Conservation (phyloP, 1,140 invertebrate species). For the Drosophila oshimai region DNA sequence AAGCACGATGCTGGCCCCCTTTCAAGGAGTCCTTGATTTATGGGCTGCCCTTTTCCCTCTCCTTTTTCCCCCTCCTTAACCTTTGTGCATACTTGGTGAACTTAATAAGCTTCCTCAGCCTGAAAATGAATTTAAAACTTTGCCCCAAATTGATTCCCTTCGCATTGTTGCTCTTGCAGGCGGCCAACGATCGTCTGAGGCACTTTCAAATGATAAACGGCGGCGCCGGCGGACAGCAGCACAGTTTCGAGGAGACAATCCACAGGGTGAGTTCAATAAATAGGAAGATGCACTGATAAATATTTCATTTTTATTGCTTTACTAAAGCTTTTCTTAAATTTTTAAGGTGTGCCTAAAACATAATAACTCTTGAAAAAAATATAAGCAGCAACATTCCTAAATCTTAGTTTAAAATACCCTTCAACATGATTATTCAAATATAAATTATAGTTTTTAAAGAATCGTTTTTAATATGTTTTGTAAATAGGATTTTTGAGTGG, state of each 20-base stretch:
- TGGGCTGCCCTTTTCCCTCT: constrained; percentile 26
- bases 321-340: background rate
- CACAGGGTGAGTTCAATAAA: constrained; percentile 87
- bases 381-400: too few species aligned
- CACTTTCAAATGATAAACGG: constrained; percentile 90
- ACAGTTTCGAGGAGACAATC: constrained; percentile 93
- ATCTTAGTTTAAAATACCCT: too few species aligned
- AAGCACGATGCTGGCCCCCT: constrained; percentile 51
- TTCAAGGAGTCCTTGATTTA: constrained; percentile 65
- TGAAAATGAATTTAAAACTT: constrained; percentile 55
- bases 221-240: constrained; percentile 85
- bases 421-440: too few species aligned
- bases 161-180: constrained; percentile 54
- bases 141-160: constrained; percentile 56
- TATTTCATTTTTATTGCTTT: background rate
- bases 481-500: too few species aligned
- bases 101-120: constrained; percentile 37
- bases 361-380: too few species aligned
- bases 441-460: too few species aligned
- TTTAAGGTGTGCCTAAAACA: too few species aligned
- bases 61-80: background rate
- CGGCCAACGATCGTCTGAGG: constrained; percentile 87
- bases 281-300: constrained; percentile 10
- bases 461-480: too few species aligned
- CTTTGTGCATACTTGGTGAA: constrained; percentile 60